phyloP scores from a whole-genome alignment of 2,113 vertebrate genomes.

The Monarcha castaneiventris region DNA sequence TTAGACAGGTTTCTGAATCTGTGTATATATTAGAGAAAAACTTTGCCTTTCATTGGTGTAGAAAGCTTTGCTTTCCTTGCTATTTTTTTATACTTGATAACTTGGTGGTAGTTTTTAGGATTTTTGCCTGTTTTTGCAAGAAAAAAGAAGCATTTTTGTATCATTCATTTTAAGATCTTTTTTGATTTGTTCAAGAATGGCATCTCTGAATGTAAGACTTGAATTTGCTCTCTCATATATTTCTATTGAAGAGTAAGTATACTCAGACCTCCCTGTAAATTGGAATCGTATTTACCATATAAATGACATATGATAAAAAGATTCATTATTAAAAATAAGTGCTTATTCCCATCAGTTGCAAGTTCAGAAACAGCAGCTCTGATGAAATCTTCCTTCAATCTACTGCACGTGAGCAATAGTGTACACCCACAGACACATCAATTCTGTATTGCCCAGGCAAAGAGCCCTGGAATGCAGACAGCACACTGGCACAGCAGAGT shows the following conservation, averaged over 20 bases:
- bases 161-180: neutral
- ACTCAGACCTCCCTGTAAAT: neutral
- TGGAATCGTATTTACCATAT: neutral
- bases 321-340: neutral
- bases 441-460: neutral
- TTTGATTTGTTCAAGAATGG: neutral
- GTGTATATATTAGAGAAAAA: neutral
- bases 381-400: neutral
- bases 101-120: neutral
- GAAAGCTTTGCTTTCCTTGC: neutral
- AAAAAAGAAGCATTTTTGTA: neutral
- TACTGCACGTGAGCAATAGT: fast-evolving
- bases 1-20: neutral
- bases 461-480: neutral
- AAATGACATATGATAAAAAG: neutral
- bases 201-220: neutral
- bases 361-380: neutral
- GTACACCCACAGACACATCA: neutral
- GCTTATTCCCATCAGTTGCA: neutral
- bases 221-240: neutral
- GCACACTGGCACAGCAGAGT: neutral
- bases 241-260: neutral
- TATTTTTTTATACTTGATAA: neutral
- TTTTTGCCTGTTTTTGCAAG: neutral
- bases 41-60: neutral